Evolutionary conservation across 1,140 invertebrate genomes (phyloP), one percentile per base, ranked within the genome.

Genomic region (Trichonephila inaurata): DNA sequence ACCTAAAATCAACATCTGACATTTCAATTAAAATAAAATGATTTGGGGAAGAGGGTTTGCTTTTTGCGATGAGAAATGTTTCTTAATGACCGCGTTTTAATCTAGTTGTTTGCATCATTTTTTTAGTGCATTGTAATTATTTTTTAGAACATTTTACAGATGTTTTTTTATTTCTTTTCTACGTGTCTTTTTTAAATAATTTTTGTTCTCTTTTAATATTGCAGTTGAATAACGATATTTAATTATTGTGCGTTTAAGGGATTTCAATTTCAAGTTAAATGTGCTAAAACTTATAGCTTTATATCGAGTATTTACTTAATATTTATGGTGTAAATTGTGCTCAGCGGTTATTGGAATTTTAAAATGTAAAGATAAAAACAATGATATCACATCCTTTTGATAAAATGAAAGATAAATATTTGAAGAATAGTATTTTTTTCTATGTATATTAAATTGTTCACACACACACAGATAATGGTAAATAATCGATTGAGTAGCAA

Each of bases 11-110:
- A 58, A 44, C 3, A 16, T 24, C 21, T 58, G 82, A 60, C 18
- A 85, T 60, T 85, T 58, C n/a, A 85, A 60, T 24, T 58, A 85
- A 24, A 24, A 24, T 21, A 85, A 64, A 87, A 61, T 66, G 61
- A 58, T 14, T 51, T 85, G 19, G 14, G 33, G 3, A 51, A 60
- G 7, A 85, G 24, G 21, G 51, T 18, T 85, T 0, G 10, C 19
- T 58, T 51, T 2, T 40, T 40, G 16, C 16, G 16, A 7, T 58
- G 44, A 3, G 28, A 18, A 18, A 3, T 40, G 18, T 40, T 18
- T 19, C 72, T 77, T 51, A 51, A 18, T 18, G 72, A 18, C 19
- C 33, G 12, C 7, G 18, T 33, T 77, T 77, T 62, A 62, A 33
- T 77, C 33, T 28, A 33, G 51, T 51, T 12, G 51, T 51, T 40